Conservation (phyloP, 1,140 invertebrate genomes). For the Drosophila seguyi region DNA sequence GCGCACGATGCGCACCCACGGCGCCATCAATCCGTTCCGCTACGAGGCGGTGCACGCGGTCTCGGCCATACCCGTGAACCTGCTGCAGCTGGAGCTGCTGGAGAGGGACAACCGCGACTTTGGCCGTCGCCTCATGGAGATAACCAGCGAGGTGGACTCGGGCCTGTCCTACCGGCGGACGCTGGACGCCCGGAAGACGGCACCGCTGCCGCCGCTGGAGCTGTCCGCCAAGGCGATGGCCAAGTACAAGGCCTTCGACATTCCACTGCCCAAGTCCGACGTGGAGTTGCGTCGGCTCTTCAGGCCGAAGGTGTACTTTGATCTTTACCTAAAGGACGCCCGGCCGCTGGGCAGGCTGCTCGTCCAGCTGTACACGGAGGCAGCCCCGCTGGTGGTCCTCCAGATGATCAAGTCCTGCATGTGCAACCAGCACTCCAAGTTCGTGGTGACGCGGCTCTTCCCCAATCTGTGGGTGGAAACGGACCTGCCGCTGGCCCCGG, state of each 20-base stretch:
- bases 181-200: not conserved
- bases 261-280: slow-evolving; percentile 42
- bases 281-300: slow-evolving; percentile 52
- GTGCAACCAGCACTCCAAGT: slow-evolving; percentile 38
- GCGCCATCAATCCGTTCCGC: slow-evolving; percentile 61
- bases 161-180: slow-evolving; percentile 20
- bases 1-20: slow-evolving; percentile 55
- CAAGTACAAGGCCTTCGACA: slow-evolving; percentile 56
- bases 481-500: slow-evolving; percentile 35
- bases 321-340: slow-evolving; percentile 57
- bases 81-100: slow-evolving; percentile 40
- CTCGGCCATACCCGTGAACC: slow-evolving; percentile 33
- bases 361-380: slow-evolving; percentile 75
- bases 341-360: slow-evolving; percentile 65
- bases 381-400: slow-evolving; percentile 69
- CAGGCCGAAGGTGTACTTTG: slow-evolving; percentile 67
- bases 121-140: slow-evolving; percentile 32
- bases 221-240: slow-evolving; percentile 37
- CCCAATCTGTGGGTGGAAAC: slow-evolving; percentile 74
- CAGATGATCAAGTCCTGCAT: slow-evolving; percentile 66
- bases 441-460: slow-evolving; percentile 61
- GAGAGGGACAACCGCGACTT: slow-evolving; percentile 53
- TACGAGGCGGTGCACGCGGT: slow-evolving; percentile 17
- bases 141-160: slow-evolving; percentile 48
- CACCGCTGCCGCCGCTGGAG: slow-evolving; percentile 2